These are phyloP conservation scores for Nesogale talazaci DNA, from an alignment of 2,113 vertebrate genomes.

Conservation along the genomic window DNA sequence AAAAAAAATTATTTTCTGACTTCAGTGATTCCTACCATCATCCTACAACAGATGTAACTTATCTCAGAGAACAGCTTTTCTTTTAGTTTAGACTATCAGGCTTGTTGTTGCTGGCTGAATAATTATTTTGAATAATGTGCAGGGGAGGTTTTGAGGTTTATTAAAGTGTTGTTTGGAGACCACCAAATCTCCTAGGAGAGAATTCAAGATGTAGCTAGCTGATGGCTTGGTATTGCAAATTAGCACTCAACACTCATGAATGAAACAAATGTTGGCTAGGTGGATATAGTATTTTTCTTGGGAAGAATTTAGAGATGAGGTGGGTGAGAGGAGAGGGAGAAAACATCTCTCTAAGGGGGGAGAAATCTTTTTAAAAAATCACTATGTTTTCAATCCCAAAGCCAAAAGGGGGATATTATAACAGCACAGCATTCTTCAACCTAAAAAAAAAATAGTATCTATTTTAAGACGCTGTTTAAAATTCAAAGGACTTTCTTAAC, in stretches of 20 bases:
- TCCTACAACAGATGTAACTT: conserved; percentile 47
- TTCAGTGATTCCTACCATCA: conserved; percentile 12
- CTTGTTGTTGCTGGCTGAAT: conserved; percentile 75
- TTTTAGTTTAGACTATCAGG: conserved; percentile 79
- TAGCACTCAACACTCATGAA: too few relatives aligned
- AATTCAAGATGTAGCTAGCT: conserved; percentile 60
- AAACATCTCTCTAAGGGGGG: not conserved
- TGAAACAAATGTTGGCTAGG: conserved; percentile 32
- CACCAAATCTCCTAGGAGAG: conserved; percentile 78
- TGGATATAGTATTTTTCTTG: not conserved
- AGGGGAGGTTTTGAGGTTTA: conserved; percentile 70
- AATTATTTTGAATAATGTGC: conserved; percentile 66
- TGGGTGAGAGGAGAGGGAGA: not conserved
- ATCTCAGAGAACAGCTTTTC: conserved; percentile 53
- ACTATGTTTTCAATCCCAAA: conserved; percentile 32
- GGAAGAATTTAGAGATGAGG: not conserved
- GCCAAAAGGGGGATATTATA: not conserved
- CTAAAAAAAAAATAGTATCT: conserved; percentile 1
- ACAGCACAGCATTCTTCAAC: not conserved
- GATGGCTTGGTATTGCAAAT: conserved; percentile 19
- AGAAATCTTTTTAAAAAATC: conserved; percentile 25
- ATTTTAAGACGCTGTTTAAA: conserved; percentile 29
- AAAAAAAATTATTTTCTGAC: conserved; percentile 47
- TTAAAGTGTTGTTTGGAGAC: conserved; percentile 74
- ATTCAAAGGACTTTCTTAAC: not conserved